Conservation (phyloP, 2,888 invertebrate genomes). For the Drosophila recens region DNA sequence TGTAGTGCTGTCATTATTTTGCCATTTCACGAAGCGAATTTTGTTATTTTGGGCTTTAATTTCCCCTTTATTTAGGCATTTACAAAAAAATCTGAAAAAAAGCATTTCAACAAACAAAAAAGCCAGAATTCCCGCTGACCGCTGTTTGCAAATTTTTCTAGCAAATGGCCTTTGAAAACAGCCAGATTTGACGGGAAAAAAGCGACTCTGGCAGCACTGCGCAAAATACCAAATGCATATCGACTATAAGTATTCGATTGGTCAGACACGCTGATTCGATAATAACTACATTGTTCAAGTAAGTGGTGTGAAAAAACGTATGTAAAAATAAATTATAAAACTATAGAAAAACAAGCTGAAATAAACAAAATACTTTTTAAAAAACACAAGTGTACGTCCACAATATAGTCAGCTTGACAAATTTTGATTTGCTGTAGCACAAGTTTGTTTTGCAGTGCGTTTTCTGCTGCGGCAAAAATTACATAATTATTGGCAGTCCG, state of each 20-base stretch:
- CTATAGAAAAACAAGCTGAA: constrained; percentile 7
- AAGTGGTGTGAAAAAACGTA: constrained; percentile 54
- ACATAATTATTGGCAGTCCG: constrained; percentile 66
- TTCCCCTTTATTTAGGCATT: too few species aligned
- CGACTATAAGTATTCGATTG: constrained; percentile 37
- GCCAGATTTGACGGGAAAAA: too few species aligned
- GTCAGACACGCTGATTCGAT: constrained; percentile 34
- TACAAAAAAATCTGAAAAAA: too few species aligned
- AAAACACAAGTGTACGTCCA: neutral
- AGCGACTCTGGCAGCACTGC: too few species aligned
- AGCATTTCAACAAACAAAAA: too few species aligned
- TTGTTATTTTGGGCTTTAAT: too few species aligned
- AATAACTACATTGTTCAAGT: constrained; percentile 43
- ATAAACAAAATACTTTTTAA: neutral
- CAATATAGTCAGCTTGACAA: neutral
- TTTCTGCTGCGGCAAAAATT: constrained; percentile 51
- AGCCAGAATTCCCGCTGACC: too few species aligned
- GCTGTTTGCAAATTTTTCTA: too few species aligned
- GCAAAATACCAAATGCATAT: neutral
- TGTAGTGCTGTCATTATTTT: too few species aligned
- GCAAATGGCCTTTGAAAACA: too few species aligned
- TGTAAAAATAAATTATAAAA: constrained; percentile 34
- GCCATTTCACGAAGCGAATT: too few species aligned
- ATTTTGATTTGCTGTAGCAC: neutral
- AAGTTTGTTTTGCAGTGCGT: constrained; percentile 1